phyloP scores from a whole-genome alignment of 2,797 vertebrate genomes.

The Sebastes oblongus region DNA sequence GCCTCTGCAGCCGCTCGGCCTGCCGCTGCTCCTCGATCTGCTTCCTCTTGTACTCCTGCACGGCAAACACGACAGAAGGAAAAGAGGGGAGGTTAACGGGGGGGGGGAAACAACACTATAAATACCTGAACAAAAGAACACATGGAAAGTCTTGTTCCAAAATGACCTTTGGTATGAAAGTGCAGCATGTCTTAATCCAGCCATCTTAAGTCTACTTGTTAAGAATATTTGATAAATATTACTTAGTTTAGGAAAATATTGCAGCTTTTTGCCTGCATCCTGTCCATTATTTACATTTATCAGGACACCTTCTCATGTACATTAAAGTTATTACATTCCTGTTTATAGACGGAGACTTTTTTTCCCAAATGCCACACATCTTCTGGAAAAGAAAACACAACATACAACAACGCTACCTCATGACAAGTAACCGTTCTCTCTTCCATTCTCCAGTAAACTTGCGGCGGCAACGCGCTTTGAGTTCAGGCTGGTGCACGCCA shows the following conservation, averaged over 20 bases:
- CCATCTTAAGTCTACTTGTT: background rate
- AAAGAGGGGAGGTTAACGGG: background rate
- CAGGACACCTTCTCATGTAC: background rate
- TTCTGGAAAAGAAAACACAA: background rate
- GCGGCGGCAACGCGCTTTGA: no score
- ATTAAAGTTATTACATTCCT: background rate
- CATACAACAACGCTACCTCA: no score
- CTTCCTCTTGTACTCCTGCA: slow-evolving; percentile 97
- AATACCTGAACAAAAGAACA: background rate
- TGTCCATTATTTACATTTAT: background rate
- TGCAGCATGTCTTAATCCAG: background rate
- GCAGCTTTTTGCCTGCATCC: background rate
- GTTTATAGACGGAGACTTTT: background rate
- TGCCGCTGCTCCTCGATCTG: slow-evolving; percentile 98
- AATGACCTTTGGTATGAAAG: background rate
- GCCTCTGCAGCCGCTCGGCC: slow-evolving; percentile 94
- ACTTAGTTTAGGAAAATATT: background rate
- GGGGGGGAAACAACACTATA: background rate
- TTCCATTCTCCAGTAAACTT: no score
- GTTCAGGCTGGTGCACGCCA: no score
- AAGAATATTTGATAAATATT: background rate
- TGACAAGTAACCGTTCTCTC: no score
- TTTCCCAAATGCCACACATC: background rate
- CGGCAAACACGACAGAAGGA: background rate
- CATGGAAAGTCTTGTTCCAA: background rate